Evolutionary conservation across 2,113 vertebrate species (phyloP).

Genomic region (Ciconia maguari): DNA sequence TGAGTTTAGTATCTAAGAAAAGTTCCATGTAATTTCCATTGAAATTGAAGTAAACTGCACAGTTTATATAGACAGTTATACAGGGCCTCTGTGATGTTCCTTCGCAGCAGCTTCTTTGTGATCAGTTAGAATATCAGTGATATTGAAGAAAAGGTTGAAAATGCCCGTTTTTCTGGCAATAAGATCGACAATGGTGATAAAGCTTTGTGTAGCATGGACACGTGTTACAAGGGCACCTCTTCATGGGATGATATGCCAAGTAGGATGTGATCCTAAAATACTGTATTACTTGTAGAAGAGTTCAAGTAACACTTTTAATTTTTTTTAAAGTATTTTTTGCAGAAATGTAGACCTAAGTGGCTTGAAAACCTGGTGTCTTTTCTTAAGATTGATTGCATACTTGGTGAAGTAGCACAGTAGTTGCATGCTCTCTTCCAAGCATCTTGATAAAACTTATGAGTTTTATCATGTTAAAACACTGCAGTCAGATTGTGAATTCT

Average conservation of each 20-base stretch:
- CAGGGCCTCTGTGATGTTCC: background rate
- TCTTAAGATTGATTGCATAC: background rate
- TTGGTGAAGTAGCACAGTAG: background rate
- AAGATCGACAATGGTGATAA: background rate
- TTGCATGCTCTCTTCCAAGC: background rate
- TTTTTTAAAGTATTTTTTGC: background rate
- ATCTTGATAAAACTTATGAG: background rate
- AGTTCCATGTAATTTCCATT: background rate
- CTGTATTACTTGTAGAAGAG: background rate
- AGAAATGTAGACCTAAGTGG: background rate
- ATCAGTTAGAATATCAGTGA: background rate
- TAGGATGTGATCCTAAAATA: background rate
- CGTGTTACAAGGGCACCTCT: accelerated
- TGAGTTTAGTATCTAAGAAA: background rate
- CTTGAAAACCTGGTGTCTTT: background rate
- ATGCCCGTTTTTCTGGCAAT: accelerated
- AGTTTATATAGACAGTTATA: background rate
- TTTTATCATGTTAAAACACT: background rate
- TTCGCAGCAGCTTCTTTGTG: background rate
- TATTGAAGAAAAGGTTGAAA: background rate
- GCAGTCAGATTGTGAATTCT: background rate
- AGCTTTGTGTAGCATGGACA: background rate
- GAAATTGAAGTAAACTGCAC: background rate
- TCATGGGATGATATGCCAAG: background rate
- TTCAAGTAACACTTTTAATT: background rate